Base-by-base conservation (phyloP, 2,113 vertebrate species). In the Halcyon malimbica region DNA sequence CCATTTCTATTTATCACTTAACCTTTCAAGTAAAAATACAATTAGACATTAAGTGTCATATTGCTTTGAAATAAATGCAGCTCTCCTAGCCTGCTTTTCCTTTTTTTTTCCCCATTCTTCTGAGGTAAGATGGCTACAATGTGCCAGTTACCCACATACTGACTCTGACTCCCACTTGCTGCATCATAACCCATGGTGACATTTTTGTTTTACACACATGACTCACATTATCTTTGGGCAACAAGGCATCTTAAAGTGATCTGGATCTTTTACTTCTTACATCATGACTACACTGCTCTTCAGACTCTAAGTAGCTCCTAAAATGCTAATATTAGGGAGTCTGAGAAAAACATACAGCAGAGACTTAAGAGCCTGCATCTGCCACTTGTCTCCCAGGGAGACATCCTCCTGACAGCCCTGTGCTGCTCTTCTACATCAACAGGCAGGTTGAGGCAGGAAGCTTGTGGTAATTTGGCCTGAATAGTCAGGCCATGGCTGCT, bases 101-200 rank as follows among this genome's bases (percentile, higher is more conserved):
- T 51, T 35, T 29, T 16, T 0, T 53, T 64, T 35, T 10, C 13
- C 80, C 67, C 56, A 42, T 24, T 23, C 6, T 25, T 50, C 69
- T 0, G 0, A 46, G 82, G 10, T 42, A 67, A n/a, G 29, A 2
- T 0, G 0, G 63, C 39, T 60, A 9, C 14, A 16, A 0, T 1
- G 37, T 26, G 50, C 65, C 29, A 25, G 3, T 44, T 19, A 7
- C 51, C 71, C 26, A 3, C 48, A 3, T 1, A 0, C 31, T 37
- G 69, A 23, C 29, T 0, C 41, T 10, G 50, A 10, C 35, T 50
- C 73, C 33, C 62, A 10, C 59, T 7, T 19, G 35, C 89, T 42
- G 39, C 56, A 13, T 37, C 18, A 9, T 10, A 68, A 48, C 35
- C 63, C 41, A 0, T 0, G 14, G 13, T 4, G 26, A 15, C 16